Evolutionary conservation across 2,888 invertebrate genomes (phyloP), one percentile per base, ranked within the genome.

Genomic region (Lymantria dispar): DNA sequence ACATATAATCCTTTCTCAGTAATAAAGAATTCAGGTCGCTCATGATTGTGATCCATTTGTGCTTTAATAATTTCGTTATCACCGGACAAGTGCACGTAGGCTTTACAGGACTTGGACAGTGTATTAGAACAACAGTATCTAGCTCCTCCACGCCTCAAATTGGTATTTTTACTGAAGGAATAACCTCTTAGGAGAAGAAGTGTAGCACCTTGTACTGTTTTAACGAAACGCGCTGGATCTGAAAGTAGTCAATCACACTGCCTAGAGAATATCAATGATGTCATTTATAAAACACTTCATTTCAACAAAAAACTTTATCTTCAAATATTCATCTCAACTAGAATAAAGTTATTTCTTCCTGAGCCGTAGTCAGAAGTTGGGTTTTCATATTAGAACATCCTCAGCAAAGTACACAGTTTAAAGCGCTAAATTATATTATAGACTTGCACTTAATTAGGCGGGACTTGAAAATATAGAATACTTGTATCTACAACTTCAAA

Each of bases 101-200:
- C 80, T 13, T 63, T 65, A 52, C 81, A 84, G 9, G 57, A 52
- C 43, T 67, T 71, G 9, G 68, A 64, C 3, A 54, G 13, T 3
- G 64, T 46, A 5, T 54, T 72, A 12, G 78, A 79, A 50, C 79
- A 80, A 9, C 67, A 60, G 50, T 56, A 78, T 22, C 78, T 67
- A 0, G 48, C 15, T 0, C 75, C 76, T 0, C 70, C 69, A 7
- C 68, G 51, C 0, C 71, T 64, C 3, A 76, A 56, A 0, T n/a
- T n/a, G 1, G 70, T 47, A 11, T 72, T 75, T 41, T 60, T 76
- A 44, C 70, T 76, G 54, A 68, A 82, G 0, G 77, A 68, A 50
- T 75, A 76, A 0, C 75, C 74, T 2, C 68, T 51, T 22, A 72
- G 45, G 7, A 76, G 50, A 0, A 79, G 56, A 8, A 76, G 43